Evolutionary conservation across 2,888 invertebrate genomes (phyloP).

Genomic region (Hyalella azteca): DNA sequence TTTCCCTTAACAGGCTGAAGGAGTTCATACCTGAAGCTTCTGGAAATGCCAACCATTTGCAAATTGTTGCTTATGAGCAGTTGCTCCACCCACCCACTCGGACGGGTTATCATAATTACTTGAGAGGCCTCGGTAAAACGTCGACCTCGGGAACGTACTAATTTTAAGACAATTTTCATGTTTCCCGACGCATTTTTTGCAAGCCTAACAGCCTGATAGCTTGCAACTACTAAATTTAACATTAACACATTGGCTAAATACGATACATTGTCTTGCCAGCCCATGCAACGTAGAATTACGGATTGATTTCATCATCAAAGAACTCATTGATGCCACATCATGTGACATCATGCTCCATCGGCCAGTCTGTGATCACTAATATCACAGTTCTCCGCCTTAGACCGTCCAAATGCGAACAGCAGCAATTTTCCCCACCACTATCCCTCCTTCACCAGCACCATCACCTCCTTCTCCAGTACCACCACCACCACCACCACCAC

Average conservation of each 20-base stretch:
- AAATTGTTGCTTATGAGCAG: background rate
- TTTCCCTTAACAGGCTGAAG: background rate
- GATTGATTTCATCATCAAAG: background rate
- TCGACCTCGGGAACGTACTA: background rate
- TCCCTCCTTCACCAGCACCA: background rate
- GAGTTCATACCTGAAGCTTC: background rate
- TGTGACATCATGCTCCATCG: background rate
- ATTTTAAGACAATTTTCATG: background rate
- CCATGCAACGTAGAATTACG: too few relatives aligned
- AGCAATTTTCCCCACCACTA: slow-evolving; percentile 26
- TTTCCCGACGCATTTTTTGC: too few relatives aligned
- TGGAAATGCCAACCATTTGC: background rate
- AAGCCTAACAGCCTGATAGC: too few relatives aligned
- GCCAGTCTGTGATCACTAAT: slow-evolving; percentile 5
- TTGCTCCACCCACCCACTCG: background rate
- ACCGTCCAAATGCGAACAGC: slow-evolving; percentile 16
- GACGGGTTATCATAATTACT: background rate
- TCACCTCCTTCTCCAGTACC: slow-evolving; percentile 22
- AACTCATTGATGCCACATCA: background rate
- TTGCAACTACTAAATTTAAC: too few relatives aligned
- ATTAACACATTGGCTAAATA: too few relatives aligned
- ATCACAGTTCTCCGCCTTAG: slow-evolving; percentile 25
- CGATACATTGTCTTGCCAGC: too few relatives aligned
- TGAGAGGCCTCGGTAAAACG: background rate
- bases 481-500: slow-evolving; percentile 6